A percentile compares a stretch with the other conserved stretches of the same genome.
phyloP scores from a whole-genome alignment of 2,888 invertebrate genomes.

The Magallana nippona region DNA sequence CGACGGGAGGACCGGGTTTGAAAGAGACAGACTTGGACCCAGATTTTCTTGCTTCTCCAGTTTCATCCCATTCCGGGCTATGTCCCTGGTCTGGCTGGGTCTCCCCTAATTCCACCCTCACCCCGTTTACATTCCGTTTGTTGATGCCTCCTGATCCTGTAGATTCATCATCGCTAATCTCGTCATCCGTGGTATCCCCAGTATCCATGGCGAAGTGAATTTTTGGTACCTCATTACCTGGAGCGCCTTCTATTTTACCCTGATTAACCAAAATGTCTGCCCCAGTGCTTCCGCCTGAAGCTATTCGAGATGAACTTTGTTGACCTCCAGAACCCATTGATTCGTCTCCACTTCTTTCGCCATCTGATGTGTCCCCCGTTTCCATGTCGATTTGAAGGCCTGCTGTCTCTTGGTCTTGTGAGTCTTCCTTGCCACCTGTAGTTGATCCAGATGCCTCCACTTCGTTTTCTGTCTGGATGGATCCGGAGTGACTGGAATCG shows the following conservation, averaged over 20 bases:
- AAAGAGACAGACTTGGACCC: not conserved
- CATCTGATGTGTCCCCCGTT: not conserved
- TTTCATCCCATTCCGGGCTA: not conserved
- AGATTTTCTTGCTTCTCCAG: not conserved
- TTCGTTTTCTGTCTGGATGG: slow-evolving; percentile 14
- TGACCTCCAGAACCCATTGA: no score
- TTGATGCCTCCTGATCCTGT: not conserved
- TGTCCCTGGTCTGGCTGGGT: not conserved
- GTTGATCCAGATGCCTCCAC: not conserved
- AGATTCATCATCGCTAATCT: slow-evolving; percentile 22
- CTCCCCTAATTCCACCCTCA: not conserved
- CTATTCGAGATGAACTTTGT: no score
- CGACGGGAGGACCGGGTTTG: slow-evolving; percentile 13
- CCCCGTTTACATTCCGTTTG: not conserved
- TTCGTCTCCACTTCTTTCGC: not conserved
- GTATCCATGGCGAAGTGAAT: slow-evolving; percentile 41
- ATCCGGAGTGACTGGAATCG: slow-evolving; percentile 37
- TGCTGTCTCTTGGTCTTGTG: not conserved
- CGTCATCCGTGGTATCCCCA: slow-evolving; percentile 44
- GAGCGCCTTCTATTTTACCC: not conserved
- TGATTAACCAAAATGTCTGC: not conserved
- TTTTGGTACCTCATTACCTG: not conserved
- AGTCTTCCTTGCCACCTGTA: not conserved
- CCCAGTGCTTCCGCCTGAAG: not conserved
- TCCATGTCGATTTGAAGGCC: not conserved